Evolutionary conservation across 1,140 invertebrate genomes (phyloP), one percentile per base, ranked within the genome.

Genomic region (Ceratina australensis): DNA sequence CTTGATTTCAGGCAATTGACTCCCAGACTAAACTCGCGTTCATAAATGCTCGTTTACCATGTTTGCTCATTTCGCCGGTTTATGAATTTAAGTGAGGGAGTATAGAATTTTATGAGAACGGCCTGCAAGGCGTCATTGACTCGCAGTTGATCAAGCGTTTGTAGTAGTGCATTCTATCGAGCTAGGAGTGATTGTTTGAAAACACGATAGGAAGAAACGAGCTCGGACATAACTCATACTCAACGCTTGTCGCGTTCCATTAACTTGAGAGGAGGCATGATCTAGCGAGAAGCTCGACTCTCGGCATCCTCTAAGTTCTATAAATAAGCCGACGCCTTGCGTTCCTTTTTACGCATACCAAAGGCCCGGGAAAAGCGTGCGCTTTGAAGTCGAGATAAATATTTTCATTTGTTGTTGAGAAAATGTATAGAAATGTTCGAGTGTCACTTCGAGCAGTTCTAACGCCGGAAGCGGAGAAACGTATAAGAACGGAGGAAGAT

Each of bases 191-290:
- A 22, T 15, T 20, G 13, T 22, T 4, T 42, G 12, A 49, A 10
- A 33, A 24, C 20, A 24, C n/a, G 20, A 20, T 33, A 47, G 20
- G 18, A 49, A 65, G 63, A 49, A 24, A 49, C 8, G n/a, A 49
- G 20, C 10, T 65, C 49, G 12, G 42, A 24, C 64, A 49, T 49
- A 65, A 49, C 24, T 65, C 64, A 52, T 52, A 28, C 65, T 52
- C 65, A n/a, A 67, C 65, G 16, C 24, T 42, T 15, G 65, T 12
- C 65, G 24, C 22, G 13, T 52, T 67, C 65, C 65, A 67, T 67
- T 67, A 50, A 67, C 50, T 52, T 28, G 16, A 20, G 22, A 67
- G 16, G 33, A 47, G 18, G 52, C n/a, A 66, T 26, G 26, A 47
- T 5, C 22, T 15, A 52, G 49, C 7, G 16, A 18, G 28, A 47